These are phyloP conservation scores for Verasper variegatus DNA, from an alignment of 2,113 vertebrate genomes.

Conservation along the genomic window DNA sequence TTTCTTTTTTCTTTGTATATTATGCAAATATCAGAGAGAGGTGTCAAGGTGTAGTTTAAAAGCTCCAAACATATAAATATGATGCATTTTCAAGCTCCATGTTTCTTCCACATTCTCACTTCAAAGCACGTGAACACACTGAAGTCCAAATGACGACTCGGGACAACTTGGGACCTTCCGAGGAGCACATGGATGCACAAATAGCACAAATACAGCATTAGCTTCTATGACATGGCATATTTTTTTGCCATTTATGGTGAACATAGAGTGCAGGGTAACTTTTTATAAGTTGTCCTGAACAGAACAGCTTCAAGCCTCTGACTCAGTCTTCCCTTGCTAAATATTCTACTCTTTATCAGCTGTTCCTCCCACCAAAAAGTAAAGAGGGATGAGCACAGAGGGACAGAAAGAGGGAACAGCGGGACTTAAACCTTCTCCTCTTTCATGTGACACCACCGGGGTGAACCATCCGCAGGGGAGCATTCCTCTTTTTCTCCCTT, in stretches of 20 bases:
- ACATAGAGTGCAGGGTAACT: not conserved
- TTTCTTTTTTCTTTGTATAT: too few relatives aligned
- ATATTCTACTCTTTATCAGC: conserved; percentile 41
- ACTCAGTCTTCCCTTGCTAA: conserved; percentile 24
- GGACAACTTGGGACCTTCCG: not conserved
- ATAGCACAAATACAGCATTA: not conserved
- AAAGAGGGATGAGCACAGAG: conserved; percentile 57
- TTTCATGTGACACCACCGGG: conserved; percentile 68
- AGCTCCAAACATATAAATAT: not conserved
- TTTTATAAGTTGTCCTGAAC: conserved; percentile 7
- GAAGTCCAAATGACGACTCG: not conserved
- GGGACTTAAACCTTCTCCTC: conserved; percentile 54
- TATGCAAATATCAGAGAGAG: not conserved
- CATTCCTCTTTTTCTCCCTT: conserved; percentile 50
- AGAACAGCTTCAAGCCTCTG: conserved; percentile 18
- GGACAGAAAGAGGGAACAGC: conserved; percentile 56
- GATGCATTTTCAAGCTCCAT: not conserved
- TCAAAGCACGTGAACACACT: not conserved
- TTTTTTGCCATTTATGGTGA: conserved; percentile 7
- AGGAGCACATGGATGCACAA: not conserved
- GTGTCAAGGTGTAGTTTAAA: not conserved
- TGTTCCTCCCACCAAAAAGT: conserved; percentile 37
- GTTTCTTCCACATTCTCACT: not conserved
- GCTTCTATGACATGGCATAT: conserved; percentile 8
- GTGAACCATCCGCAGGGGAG: conserved; percentile 51